Evolutionary conservation across 2,797 vertebrate genomes (phyloP).

Genomic region (Aulostomus chinensis): DNA sequence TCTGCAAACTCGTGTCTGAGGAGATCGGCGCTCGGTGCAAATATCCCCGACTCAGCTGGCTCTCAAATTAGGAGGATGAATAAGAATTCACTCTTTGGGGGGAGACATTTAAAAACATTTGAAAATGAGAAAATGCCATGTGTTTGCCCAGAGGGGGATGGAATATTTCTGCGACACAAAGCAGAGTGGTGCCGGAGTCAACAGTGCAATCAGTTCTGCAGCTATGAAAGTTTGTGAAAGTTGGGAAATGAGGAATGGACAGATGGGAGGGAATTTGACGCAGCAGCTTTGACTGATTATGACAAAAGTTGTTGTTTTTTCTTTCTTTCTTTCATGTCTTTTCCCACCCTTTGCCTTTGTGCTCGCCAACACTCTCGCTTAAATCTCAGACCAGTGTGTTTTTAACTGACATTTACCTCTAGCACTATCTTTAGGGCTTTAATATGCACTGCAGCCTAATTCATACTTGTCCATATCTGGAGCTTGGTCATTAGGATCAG

Average conservation of each 20-base stretch:
- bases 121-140: slow-evolving; percentile 60
- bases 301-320: no score
- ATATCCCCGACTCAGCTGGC: slow-evolving; percentile 45
- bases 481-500: slow-evolving; percentile 48
- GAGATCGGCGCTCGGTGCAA: slow-evolving; percentile 21
- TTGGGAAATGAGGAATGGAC: slow-evolving; percentile 43
- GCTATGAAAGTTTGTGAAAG: slow-evolving; percentile 49
- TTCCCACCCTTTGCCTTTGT: not conserved
- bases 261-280: slow-evolving; percentile 29
- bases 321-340: not conserved
- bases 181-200: slow-evolving; percentile 44
- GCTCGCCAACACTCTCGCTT: no score
- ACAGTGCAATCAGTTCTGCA: slow-evolving; percentile 58
- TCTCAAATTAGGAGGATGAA: slow-evolving; percentile 49
- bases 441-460: slow-evolving; percentile 31
- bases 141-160: slow-evolving; percentile 39
- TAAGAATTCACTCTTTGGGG: slow-evolving; percentile 32
- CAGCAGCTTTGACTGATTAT: slow-evolving; percentile 10
- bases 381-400: no score
- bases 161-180: slow-evolving; percentile 54
- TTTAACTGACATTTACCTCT: slow-evolving; percentile 36
- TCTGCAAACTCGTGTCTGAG: slow-evolving; percentile 14
- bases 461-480: slow-evolving; percentile 54
- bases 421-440: slow-evolving; percentile 7
- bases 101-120: slow-evolving; percentile 24